A percentile compares a stretch with the other conserved stretches of the same genome.
Conservation (phyloP, 1,140 invertebrate genomes). For the Drosophila paulistorum region DNA sequence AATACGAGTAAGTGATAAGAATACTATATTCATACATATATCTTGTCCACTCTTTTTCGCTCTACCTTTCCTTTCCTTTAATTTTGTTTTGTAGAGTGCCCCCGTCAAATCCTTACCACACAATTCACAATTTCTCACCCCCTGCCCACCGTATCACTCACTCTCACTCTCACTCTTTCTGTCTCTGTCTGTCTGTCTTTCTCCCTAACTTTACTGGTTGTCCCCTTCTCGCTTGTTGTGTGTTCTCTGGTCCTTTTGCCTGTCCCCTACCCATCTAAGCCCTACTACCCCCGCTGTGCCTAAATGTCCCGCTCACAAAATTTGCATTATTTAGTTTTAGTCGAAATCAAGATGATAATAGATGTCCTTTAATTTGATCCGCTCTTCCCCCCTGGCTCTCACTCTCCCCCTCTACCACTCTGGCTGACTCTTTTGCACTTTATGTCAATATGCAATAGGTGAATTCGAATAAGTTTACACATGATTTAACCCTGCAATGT, state of each 20-base stretch:
- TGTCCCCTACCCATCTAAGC: conserved; percentile 2
- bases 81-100: conserved; percentile 19
- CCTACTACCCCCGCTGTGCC: too few species aligned
- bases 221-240: conserved; percentile 45
- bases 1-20: conserved; percentile 87
- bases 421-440: not conserved
- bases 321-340: not conserved
- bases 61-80: not conserved
- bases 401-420: not conserved
- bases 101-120: conserved; percentile 14
- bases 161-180: conserved; percentile 24
- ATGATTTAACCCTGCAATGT: conserved; percentile 52
- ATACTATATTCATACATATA: not conserved
- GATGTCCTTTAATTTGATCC: too few species aligned
- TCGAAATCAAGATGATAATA: too few species aligned
- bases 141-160: conserved; percentile 13
- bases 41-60: not conserved
- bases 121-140: conserved; percentile 24
- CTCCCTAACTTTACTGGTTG: not conserved
- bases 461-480: conserved; percentile 32
- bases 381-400: not conserved
- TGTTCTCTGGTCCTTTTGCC: conserved; percentile 40
- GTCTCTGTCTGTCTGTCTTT: conserved; percentile 12
- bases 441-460: not conserved
- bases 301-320: not conserved